Evolutionary conservation across 2,113 vertebrate species (phyloP), one percentile per base, ranked within the genome.

Genomic region (Melanerpes aurifrons): DNA sequence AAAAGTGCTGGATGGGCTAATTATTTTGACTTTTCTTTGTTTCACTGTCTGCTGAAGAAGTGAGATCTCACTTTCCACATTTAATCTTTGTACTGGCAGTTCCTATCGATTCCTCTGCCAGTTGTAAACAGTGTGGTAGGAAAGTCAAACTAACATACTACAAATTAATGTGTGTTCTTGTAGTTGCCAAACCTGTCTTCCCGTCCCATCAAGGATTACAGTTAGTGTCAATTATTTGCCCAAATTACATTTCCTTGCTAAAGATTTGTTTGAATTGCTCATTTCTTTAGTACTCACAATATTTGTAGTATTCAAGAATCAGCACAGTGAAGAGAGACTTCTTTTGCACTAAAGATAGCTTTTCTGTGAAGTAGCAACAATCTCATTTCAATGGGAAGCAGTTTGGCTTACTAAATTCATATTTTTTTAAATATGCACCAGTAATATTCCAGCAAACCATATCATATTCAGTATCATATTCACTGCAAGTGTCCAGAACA

Each of bases 81-180:
- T 87, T 95, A 83, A 89, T 62, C 88, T 91, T 92, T 94, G 91
- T 96, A 94, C 94, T 97, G 97, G 97, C 97, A 97, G 86, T 91
- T 96, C 37, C 57, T 96, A 87, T 43, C 88, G 80, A 94, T 74
- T 95, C 78, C 31, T 88, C 61, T 96, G 97, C 97, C 97, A 97
- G 92, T 92, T 96, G 92, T 97, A 97, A 98, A 97, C 93, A 95
- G 92, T 96, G 83, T 92, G 87, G 96, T 97, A 96, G 97, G 96
- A 97, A 97, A 97, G 92, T 97, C 92, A 94, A 71, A 84, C 95
- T 97, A 96, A 92, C 74, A 48, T 95, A 82, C 89, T 96, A 94
- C 96, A 95, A 96, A 93, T 96, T 93, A 95, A 96, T 82, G 91
- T 91, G 95, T 91, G 61, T 57, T 97, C 95, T 95, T 95, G 7